A percentile compares a stretch with the other conserved stretches of the same genome.
Evolutionary conservation across 2,888 invertebrate genomes (phyloP).

Genomic region (Hydrotaea diabolus): DNA sequence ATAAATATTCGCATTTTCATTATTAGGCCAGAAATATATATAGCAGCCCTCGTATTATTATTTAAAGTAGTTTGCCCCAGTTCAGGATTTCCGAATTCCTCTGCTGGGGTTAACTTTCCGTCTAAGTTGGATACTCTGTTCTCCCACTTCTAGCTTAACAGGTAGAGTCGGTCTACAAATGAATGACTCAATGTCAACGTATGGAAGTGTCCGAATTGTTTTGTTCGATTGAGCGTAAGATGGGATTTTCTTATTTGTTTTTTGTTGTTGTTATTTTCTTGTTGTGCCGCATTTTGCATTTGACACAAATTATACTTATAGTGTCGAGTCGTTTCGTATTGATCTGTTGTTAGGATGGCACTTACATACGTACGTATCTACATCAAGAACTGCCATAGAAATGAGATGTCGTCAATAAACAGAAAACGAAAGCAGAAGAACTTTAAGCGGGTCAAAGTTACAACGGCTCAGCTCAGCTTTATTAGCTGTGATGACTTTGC

Average conservation of each 20-base stretch:
- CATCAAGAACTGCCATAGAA: not conserved
- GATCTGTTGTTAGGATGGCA: not conserved
- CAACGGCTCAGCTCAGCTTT: not conserved
- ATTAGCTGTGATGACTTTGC: no score
- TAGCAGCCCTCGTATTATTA: no score
- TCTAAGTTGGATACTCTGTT: no score
- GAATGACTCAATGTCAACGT: not conserved
- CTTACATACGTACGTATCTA: not conserved
- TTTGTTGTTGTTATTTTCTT: not conserved
- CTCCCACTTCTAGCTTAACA: no score
- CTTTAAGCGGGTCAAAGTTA: not conserved
- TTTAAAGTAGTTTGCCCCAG: no score
- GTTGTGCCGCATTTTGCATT: not conserved
- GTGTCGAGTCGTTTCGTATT: not conserved
- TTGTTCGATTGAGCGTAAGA: conserved; percentile 52
- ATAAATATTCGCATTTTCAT: no score
- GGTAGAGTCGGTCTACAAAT: no score
- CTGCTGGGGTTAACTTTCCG: no score
- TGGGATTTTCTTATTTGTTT: conserved; percentile 39
- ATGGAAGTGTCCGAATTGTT: not conserved
- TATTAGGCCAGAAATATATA: no score
- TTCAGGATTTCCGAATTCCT: no score
- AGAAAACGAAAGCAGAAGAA: not conserved
- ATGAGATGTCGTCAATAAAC: not conserved
- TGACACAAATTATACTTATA: not conserved